Evolutionary conservation across 2,888 invertebrate genomes (phyloP), one percentile per base, ranked within the genome.

Genomic region (Ennomos erosarius): DNA sequence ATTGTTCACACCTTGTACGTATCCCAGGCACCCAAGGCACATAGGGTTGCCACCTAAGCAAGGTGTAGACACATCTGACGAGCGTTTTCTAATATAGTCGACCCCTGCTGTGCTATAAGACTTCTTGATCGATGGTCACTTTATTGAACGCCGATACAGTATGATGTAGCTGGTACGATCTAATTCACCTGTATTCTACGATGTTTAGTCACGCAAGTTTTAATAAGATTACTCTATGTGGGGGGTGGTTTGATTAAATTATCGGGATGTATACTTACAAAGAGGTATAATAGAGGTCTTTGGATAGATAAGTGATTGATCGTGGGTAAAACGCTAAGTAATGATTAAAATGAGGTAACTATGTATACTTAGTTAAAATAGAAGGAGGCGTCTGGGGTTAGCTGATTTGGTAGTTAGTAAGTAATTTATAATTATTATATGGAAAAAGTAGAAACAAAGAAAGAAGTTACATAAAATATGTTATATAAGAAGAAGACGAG

Each of bases 51-150:
- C 50, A 39, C 33, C 42, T 26, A 38, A 48, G 53, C 58, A 58
- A 58, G 58, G 59, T 60, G 55, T 59, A 43, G 54, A 59, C 70
- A 70, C 69, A 78, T 73, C 84, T 86, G 87, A 88, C 84, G 84
- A 82, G 85, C 88, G 87, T 85, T 87, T 84, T 90, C 88, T 90
- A 90, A 92, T 92, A 92, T 87, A 90, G 84, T 82, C 82, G 84
- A 82, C 90, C 88, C 92, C 92, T 65, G 83, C 66, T 61, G 92
- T 66, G 89, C 74, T 82, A n/a, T n/a, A 82, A 87, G 88, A 84
- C 90, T 79, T 69, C 80, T 81, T 91, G 92, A 92, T 91, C 80
- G 88, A 92, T 87, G 85, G 84, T 80, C 85, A 82, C 82, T 85
- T 81, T 91, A 91, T 91, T 90, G 90, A 88, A 87, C 88, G 86